A percentile compares a stretch with the other conserved stretches of the same genome.
Conservation (phyloP, 2,888 invertebrate species). For the Nemurella pictetii region DNA sequence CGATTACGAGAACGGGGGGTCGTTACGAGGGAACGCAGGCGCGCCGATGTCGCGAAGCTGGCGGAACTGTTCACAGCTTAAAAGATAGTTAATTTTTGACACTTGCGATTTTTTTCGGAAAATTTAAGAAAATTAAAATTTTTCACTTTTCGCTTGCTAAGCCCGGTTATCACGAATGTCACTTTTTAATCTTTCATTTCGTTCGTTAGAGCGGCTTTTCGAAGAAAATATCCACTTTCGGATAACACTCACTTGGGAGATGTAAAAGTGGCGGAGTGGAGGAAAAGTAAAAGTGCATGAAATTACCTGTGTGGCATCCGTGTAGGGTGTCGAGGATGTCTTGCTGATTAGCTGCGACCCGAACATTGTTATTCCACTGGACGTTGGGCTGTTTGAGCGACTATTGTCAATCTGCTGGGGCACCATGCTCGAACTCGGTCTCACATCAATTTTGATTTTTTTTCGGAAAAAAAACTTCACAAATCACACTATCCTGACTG, state of each 20-base stretch:
- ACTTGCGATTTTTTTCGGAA: not conserved
- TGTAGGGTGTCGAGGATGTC: slow-evolving; percentile 92
- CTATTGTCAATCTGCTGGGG: slow-evolving; percentile 69
- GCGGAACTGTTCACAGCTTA: no score
- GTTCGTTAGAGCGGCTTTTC: not conserved
- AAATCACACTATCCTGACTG: slow-evolving; percentile 8
- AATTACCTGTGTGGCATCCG: slow-evolving; percentile 96
- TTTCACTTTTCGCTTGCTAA: not conserved
- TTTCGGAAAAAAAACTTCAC: slow-evolving; percentile 25
- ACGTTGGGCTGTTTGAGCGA: slow-evolving; percentile 62
- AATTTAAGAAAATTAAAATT: not conserved
- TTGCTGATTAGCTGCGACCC: slow-evolving; percentile 90
- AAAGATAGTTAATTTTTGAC: not conserved
- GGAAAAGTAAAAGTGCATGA: slow-evolving; percentile 1
- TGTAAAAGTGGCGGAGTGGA: not conserved
- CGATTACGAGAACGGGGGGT: not conserved
- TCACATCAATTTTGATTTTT: slow-evolving; percentile 39
- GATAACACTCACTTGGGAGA: not conserved
- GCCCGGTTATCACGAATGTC: not conserved
- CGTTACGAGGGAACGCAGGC: no score
- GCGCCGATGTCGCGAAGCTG: no score
- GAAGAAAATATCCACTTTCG: not conserved
- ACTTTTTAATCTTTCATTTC: not conserved
- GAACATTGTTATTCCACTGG: slow-evolving; percentile 73
- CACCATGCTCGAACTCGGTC: slow-evolving; percentile 61